Percentiles rank a stretch among this genome's conserved stretches.
phyloP scores from a whole-genome alignment of 2,113 vertebrate genomes.

The Hyla sarda region DNA sequence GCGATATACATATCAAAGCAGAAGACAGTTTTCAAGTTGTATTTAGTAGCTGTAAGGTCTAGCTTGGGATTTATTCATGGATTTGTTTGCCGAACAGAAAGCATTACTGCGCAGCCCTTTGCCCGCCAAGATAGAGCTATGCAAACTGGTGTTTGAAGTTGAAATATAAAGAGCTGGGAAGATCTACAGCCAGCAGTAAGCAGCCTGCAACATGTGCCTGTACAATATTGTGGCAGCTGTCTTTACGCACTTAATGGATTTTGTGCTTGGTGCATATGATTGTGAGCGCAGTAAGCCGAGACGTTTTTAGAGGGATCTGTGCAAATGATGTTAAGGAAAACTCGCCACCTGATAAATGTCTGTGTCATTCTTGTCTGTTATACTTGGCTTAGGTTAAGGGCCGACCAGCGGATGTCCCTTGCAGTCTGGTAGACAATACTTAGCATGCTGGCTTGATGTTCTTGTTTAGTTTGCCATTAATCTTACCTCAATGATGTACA shows the following conservation, averaged over 20 bases:
- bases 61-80: conserved; percentile 37
- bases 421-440: conserved; percentile 2
- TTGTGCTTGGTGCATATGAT: conserved; percentile 33
- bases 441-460: conserved; percentile 1
- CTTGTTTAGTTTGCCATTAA: conserved; percentile 33
- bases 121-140: conserved; percentile 28
- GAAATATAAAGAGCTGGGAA: conserved; percentile 52
- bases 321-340: conserved; percentile 34
- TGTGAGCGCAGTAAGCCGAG: conserved; percentile 10
- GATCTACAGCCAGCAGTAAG: conserved; percentile 8
- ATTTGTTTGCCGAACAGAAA: conserved; percentile 49
- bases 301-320: conserved; percentile 14
- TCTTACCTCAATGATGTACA: conserved; percentile 98
- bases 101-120: background rate
- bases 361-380: conserved; percentile 51
- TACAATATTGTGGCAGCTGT: conserved; percentile 49
- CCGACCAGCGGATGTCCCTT: conserved; percentile 31
- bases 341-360: conserved; percentile 48
- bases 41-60: conserved; percentile 46
- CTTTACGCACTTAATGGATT: conserved; percentile 35
- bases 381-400: conserved; percentile 42
- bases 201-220: conserved; percentile 39
- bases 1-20: conserved; percentile 54
- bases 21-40: conserved; percentile 21
- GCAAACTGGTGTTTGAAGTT: conserved; percentile 53